Evolutionary conservation across 2,797 vertebrate genomes (phyloP).

Genomic region (Semaprochilodus insignis): DNA sequence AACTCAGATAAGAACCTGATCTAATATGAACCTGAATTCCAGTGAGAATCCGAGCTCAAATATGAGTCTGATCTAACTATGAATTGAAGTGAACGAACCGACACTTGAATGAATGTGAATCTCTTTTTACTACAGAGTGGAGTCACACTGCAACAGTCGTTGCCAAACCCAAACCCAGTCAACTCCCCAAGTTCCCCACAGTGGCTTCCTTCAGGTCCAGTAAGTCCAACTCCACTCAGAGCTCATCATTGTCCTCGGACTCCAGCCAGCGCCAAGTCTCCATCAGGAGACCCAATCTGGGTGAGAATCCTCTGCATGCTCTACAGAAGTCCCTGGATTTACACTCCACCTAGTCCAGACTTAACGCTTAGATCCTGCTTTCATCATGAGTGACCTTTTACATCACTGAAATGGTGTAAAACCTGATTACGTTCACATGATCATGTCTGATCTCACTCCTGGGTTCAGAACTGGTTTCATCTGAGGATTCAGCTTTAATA

Average conservation of each 20-base stretch:
- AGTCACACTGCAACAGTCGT: slow-evolving; percentile 75
- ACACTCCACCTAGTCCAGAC: neutral
- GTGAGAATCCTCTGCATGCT: slow-evolving; percentile 22
- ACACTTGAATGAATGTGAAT: neutral
- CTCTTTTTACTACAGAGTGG: slow-evolving; percentile 75
- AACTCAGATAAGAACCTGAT: too few relatives aligned
- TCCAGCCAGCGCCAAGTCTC: slow-evolving; percentile 45
- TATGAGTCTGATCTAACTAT: too few relatives aligned
- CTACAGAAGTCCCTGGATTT: neutral
- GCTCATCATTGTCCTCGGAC: slow-evolving; percentile 55
- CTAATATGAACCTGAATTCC: too few relatives aligned
- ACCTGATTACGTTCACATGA: too few relatives aligned
- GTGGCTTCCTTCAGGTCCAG: slow-evolving; percentile 58
- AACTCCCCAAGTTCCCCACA: slow-evolving; percentile 36
- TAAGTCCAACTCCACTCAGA: slow-evolving; percentile 62
- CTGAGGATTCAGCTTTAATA: too few relatives aligned
- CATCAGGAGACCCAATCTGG: slow-evolving; percentile 49
- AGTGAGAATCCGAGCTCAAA: too few relatives aligned
- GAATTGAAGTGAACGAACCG: neutral
- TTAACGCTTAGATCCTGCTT: too few relatives aligned
- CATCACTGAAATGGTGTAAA: too few relatives aligned
- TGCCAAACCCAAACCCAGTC: slow-evolving; percentile 45
- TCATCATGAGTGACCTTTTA: too few relatives aligned
- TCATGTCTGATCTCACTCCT: too few relatives aligned
- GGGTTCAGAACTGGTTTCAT: too few relatives aligned